Evolutionary conservation across 2,797 vertebrate genomes (phyloP).

Genomic region (Neosilurus hyrtlii): DNA sequence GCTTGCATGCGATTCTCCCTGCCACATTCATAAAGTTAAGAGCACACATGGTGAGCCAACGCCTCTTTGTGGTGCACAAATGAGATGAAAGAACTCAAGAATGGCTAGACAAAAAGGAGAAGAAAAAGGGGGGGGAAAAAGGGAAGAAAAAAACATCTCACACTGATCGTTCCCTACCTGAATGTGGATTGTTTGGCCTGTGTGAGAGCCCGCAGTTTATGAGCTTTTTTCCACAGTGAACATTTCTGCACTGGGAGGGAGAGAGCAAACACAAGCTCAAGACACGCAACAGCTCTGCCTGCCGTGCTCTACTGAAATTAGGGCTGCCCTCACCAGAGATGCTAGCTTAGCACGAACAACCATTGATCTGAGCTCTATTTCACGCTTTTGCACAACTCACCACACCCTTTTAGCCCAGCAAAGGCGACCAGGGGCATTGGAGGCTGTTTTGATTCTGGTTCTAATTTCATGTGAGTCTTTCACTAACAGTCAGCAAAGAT

Average conservation of each 20-base stretch:
- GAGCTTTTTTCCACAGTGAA: slow-evolving; percentile 73
- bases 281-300: slow-evolving; percentile 74
- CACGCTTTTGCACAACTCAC: slow-evolving; percentile 70
- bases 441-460: slow-evolving; percentile 64
- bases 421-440: slow-evolving; percentile 35
- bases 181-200: slow-evolving; percentile 49
- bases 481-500: slow-evolving; percentile 66
- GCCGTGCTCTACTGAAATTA: slow-evolving; percentile 75
- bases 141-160: background rate
- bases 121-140: background rate
- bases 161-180: slow-evolving; percentile 48
- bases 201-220: slow-evolving; percentile 72
- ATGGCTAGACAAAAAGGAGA: slow-evolving; percentile 8
- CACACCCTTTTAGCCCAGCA: slow-evolving; percentile 61
- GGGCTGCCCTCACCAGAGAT: slow-evolving; percentile 61
- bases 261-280: slow-evolving; percentile 71
- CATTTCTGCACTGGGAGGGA: slow-evolving; percentile 61
- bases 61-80: slow-evolving; percentile 49
- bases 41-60: slow-evolving; percentile 28
- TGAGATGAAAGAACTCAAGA: slow-evolving; percentile 60
- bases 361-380: slow-evolving; percentile 73
- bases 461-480: slow-evolving; percentile 55
- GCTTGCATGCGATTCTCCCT: slow-evolving; percentile 51
- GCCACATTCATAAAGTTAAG: slow-evolving; percentile 33
- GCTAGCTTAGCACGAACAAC: slow-evolving; percentile 47